Evolutionary conservation across 2,888 invertebrate species (phyloP).

Genomic region (Thera obeliscata): DNA sequence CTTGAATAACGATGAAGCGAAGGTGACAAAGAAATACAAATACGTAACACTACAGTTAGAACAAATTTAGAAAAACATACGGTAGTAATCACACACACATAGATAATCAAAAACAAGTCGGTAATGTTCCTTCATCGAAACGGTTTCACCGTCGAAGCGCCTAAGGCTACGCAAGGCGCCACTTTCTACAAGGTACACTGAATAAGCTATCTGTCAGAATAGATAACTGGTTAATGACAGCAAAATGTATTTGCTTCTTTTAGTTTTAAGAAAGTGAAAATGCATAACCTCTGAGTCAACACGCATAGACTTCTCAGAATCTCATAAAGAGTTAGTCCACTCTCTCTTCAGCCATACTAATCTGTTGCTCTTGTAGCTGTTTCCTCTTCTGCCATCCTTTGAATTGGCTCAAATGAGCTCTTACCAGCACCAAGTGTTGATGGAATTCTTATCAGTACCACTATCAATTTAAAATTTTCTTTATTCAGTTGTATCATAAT

Average conservation of each 20-base stretch:
- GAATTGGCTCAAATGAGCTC: no score
- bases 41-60: background rate
- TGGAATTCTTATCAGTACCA: no score
- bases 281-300: no score
- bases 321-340: no score
- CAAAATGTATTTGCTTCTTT: background rate
- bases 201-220: conserved; percentile 19
- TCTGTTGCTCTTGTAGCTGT: no score
- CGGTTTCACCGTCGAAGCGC: conserved; percentile 44
- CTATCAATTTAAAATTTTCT: no score
- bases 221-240: conserved; percentile 3
- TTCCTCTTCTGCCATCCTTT: no score
- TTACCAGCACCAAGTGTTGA: no score
- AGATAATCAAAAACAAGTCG: conserved; percentile 4
- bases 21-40: background rate
- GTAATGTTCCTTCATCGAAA: conserved; percentile 28
- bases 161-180: conserved; percentile 36
- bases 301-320: no score
- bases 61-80: background rate
- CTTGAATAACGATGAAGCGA: background rate
- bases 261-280: background rate
- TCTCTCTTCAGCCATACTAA: no score
- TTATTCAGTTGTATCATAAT: no score
- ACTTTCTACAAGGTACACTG: conserved; percentile 36
- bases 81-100: background rate